Base-by-base conservation (phyloP, 1,140 invertebrate species). In the Zaprionus nigranus region DNA sequence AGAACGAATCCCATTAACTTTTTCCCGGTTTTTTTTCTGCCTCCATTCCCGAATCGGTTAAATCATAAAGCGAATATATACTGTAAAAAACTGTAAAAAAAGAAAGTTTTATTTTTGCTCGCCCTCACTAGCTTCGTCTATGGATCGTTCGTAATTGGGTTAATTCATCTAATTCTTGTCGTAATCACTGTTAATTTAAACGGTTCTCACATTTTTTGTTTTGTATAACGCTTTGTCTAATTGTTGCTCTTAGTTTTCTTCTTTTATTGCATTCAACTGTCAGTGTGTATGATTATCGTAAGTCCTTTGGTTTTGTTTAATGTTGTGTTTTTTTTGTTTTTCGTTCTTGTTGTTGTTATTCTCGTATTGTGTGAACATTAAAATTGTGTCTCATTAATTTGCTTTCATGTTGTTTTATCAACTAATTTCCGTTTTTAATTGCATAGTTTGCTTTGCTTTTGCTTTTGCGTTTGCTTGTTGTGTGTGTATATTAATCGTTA, bases 231-330 rank as follows among this genome's bases (percentile, higher is more conserved):
- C 38, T 49, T 75, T 69, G 71, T 75, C 57, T 86, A 82, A 79
- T 79, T 72, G 67, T 79, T 72, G 64, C 75, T 66, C 57, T 74
- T 81, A 80, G 70, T 68, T 72, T 72, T 72, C 70, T 70, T 53
- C n/a, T 43, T 46, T 51, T 17, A 43, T 58, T 76, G 68, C 61
- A 65, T 71, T 76, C 54, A 77, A 66, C 62, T 73, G 36, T 56
- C 12, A 30, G 64, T 63, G 69, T 83, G 67, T 81, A 59, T 87
- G 84, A 88, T 88, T 83, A 88, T 88, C 84, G 58, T 83, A 83
- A 71, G 59, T 77, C 71, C 59, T 58, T 75, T 65, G 67, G 59
- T 67, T 36, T 63, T 61, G 15, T 34, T 51, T 74, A 34, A 34
- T 34, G 9, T 34, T 34, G 30, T 81, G 13, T 60, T 46, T 56